Base-by-base conservation (phyloP, 2,113 vertebrate genomes). In the Platycercus adscitus region DNA sequence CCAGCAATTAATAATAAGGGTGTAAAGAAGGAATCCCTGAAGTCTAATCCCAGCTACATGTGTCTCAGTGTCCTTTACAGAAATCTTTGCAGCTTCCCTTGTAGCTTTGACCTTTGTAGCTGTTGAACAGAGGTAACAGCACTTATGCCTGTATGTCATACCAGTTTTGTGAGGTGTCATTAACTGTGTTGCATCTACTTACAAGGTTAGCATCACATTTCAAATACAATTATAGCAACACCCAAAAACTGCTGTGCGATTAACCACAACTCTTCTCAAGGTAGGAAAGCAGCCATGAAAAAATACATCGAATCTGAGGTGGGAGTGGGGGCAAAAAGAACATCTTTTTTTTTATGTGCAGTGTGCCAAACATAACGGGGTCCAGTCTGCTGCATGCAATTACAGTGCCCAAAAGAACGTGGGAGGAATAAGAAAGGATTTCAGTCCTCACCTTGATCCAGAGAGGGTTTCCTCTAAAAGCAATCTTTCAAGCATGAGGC, bases 1-100 rank as follows among this genome's bases (percentile, higher is more conserved):
- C 37, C 77, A 89, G 49, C 9, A 28, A 68, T 70, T 86, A 65
- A 53, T 88, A 68, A 56, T 24, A n/a, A 47, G 19, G 31, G 19
- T 43, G 41, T 78, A 76, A 91, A 75, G 35, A 72, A 94, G 65
- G 72, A 95, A 81, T 82, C 88, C 44, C 31, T 79, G 26, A 66
- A 55, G 7, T 73, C 66, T 82, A 73, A 73, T 70, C 58, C 26
- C 66, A 88, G 35, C 10, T 81, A 37, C n/a, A 7, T 17, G 8
- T 72, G 69, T 77, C 35, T 75, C 49, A n/a, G 26, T 53, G 58
- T 81, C 33, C 66, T 82, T 86, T n/a, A 56, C 33, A 46, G 0
- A 4, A 37, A 14, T 19, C 50, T 55, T 91, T 86, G 29, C 70
- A 72, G 12, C 44, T 72, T 88, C 23, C 37, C n/a, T 29, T 46